Conservation (phyloP, 1,140 invertebrate genomes). For the Habropoda laboriosa region DNA sequence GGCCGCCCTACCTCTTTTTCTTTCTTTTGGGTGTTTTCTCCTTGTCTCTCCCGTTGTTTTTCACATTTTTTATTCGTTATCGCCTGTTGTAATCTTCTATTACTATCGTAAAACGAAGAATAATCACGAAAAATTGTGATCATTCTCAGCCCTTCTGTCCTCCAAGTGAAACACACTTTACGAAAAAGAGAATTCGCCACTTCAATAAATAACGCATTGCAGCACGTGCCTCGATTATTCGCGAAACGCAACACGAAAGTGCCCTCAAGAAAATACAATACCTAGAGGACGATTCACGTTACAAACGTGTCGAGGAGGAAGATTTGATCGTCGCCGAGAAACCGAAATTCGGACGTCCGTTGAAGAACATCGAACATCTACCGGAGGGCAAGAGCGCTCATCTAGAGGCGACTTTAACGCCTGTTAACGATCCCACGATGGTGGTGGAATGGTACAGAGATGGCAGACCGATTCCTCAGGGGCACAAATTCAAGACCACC, state of each 20-base stretch:
- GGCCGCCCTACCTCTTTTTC: neutral
- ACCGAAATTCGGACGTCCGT: constrained; percentile 93
- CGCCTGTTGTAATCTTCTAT: neutral
- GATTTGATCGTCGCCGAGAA: constrained; percentile 90
- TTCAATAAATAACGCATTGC: constrained; percentile 60
- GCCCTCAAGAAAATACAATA: constrained; percentile 95
- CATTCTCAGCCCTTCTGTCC: neutral
- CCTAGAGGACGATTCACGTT: constrained; percentile 92
- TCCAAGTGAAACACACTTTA: neutral
- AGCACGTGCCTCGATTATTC: constrained; percentile 93
- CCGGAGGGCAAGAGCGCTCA: constrained; percentile 95
- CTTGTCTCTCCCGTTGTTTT: constrained; percentile 2
- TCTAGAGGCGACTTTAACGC: constrained; percentile 96
- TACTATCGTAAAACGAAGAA: neutral
- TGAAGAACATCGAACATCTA: constrained; percentile 91
- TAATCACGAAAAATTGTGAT: neutral
- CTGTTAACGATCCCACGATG: constrained; percentile 97
- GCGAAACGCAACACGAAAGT: constrained; percentile 97
- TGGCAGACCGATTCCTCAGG: constrained; percentile 93
- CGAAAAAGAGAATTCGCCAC: neutral
- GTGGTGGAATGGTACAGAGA: constrained; percentile 97
- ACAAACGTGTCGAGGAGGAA: constrained; percentile 87
- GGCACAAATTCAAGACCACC: constrained; percentile 94
- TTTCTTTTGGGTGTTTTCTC: neutral
- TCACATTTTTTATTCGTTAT: neutral